These are phyloP conservation scores for Pollicipes pollicipes DNA, from an alignment of 1,140 invertebrate genomes.

Conservation along the genomic window DNA sequence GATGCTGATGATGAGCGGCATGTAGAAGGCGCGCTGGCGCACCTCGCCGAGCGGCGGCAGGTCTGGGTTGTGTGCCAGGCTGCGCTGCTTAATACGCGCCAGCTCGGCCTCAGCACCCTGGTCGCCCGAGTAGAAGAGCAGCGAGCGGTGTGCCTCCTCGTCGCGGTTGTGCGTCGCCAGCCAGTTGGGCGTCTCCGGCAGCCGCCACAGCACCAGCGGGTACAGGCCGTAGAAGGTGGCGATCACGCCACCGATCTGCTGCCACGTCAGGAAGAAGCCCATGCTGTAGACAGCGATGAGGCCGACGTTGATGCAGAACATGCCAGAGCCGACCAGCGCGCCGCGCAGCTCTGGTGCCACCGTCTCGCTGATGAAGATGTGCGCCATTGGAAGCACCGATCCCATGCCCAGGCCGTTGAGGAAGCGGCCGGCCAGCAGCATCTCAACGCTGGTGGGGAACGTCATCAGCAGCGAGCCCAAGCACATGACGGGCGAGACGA, in stretches of 20 bases:
- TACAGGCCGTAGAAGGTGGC: neutral
- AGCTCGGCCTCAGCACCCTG: neutral
- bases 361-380: constrained; percentile 5
- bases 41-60: neutral
- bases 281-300: neutral
- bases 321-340: neutral
- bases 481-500: neutral
- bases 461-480: neutral
- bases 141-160: neutral
- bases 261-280: neutral
- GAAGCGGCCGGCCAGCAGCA: constrained; percentile 1
- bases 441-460: neutral
- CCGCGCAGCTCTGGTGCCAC: constrained; percentile 3
- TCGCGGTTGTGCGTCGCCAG: neutral
- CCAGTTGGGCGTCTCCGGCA: constrained; percentile 5
- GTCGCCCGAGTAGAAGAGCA: neutral
- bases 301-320: neutral
- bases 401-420: neutral
- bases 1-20: neutral
- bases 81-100: neutral
- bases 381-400: constrained; percentile 1
- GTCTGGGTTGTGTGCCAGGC: neutral
- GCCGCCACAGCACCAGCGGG: neutral
- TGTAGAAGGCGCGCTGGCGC: neutral
- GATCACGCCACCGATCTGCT: constrained; percentile 4